These are phyloP conservation scores for Lateolabrax maculatus DNA, from an alignment of 2,797 vertebrate genomes.

Conservation along the genomic window DNA sequence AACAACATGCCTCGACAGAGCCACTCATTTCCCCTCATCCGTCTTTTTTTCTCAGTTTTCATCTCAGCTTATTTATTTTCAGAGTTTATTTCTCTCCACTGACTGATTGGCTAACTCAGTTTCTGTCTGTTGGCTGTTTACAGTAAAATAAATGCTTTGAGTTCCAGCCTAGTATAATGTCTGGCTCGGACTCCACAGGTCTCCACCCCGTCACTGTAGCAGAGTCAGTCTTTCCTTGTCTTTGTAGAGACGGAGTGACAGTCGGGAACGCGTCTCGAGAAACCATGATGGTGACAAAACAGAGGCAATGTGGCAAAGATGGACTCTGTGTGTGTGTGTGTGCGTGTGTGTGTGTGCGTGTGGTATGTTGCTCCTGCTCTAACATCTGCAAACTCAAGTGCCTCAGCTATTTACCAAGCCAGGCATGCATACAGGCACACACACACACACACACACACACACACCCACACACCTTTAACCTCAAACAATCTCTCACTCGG, in stretches of 20 bases:
- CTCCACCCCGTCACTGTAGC: not conserved
- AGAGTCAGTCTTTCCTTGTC: slow-evolving; percentile 8
- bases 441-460: slow-evolving; percentile 31
- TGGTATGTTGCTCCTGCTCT: slow-evolving; percentile 41
- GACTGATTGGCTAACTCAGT: not conserved
- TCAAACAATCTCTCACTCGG: slow-evolving; percentile 64
- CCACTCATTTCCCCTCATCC: not conserved
- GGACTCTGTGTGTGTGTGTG: slow-evolving; percentile 14
- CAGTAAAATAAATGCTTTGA: slow-evolving; percentile 19
- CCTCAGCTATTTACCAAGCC: slow-evolving; percentile 51
- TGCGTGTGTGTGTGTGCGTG: slow-evolving; percentile 22
- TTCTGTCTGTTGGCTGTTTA: slow-evolving; percentile 8
- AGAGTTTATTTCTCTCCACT: slow-evolving; percentile 6
- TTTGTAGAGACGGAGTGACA: slow-evolving; percentile 14
- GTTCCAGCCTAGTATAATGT: slow-evolving; percentile 7
- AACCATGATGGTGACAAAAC: slow-evolving; percentile 33
- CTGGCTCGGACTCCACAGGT: slow-evolving; percentile 10
- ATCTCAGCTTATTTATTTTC: not conserved
- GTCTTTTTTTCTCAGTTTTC: not conserved
- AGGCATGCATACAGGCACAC: slow-evolving; percentile 27
- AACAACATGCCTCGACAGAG: slow-evolving; percentile 78
- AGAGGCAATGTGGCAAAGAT: slow-evolving; percentile 32
- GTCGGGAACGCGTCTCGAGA: slow-evolving; percentile 14
- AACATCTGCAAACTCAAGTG: slow-evolving; percentile 56
- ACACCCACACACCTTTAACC: slow-evolving; percentile 68